Evolutionary conservation across 2,113 vertebrate species (phyloP).

Genomic region (Galemys pyrenaicus): DNA sequence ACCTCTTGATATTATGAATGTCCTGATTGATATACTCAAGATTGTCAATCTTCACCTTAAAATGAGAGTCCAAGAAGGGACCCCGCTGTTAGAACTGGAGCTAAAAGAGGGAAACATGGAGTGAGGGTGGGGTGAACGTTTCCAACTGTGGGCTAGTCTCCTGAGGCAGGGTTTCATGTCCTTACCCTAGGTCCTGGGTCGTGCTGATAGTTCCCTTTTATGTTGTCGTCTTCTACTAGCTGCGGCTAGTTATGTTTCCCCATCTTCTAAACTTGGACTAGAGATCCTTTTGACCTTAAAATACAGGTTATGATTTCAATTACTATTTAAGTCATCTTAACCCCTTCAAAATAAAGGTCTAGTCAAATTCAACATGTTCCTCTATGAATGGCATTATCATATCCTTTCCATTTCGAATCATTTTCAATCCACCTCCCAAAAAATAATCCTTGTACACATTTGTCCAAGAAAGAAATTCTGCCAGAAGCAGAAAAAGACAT

Average conservation of each 20-base stretch:
- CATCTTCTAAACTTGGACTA: neutral
- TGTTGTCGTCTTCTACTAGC: neutral
- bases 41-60: neutral
- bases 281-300: neutral
- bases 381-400: neutral
- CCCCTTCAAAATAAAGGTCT: neutral
- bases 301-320: neutral
- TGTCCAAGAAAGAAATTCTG: neutral
- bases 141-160: neutral
- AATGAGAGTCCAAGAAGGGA: neutral
- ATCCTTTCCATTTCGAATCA: neutral
- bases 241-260: neutral
- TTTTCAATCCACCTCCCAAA: neutral
- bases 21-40: neutral
- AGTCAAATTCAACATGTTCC: neutral
- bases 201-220: neutral
- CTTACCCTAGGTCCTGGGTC: neutral
- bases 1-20: neutral
- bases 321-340: constrained; percentile 24
- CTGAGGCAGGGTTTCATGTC: fast-evolving
- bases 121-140: neutral
- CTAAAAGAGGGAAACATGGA: fast-evolving
- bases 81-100: neutral
- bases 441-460: neutral
- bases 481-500: neutral